Evolutionary conservation across 2,888 invertebrate genomes (phyloP).

Genomic region (Gymnoscelis rufifasciata): DNA sequence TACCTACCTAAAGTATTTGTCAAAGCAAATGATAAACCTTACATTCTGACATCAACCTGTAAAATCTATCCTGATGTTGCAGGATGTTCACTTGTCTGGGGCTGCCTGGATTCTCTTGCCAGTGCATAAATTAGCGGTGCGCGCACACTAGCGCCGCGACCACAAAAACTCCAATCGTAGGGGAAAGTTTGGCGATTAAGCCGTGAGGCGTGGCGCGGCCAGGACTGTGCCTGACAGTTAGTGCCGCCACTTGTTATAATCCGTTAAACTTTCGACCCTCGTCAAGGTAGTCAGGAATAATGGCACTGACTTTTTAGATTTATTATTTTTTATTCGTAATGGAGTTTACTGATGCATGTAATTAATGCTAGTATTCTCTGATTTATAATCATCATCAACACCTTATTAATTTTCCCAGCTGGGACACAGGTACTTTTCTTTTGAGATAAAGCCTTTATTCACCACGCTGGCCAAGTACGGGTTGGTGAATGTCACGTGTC

Average conservation of each 20-base stretch:
- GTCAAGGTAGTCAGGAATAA: slow-evolving; percentile 73
- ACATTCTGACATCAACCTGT: too few species aligned
- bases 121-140: slow-evolving; percentile 70
- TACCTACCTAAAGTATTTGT: too few species aligned
- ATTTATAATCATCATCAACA: too few species aligned
- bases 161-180: slow-evolving; percentile 76
- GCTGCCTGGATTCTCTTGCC: slow-evolving; percentile 48
- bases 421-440: too few species aligned
- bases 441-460: too few species aligned
- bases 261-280: slow-evolving; percentile 76
- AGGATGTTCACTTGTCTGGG: slow-evolving; percentile 30
- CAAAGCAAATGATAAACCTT: too few species aligned
- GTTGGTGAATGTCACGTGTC: too few species aligned
- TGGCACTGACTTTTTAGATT: slow-evolving; percentile 64
- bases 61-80: too few species aligned
- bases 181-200: slow-evolving; percentile 78
- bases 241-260: slow-evolving; percentile 77
- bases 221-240: slow-evolving; percentile 76
- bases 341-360: too few species aligned
- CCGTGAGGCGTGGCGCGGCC: slow-evolving; percentile 72
- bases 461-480: too few species aligned
- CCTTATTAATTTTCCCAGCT: too few species aligned
- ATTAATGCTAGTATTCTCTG: too few species aligned
- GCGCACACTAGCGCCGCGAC: slow-evolving; percentile 58
- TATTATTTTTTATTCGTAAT: slow-evolving; percentile 33